Evolutionary conservation across 2,888 invertebrate genomes (phyloP), one percentile per base, ranked within the genome.

Genomic region (Siphlonurus alternatus): DNA sequence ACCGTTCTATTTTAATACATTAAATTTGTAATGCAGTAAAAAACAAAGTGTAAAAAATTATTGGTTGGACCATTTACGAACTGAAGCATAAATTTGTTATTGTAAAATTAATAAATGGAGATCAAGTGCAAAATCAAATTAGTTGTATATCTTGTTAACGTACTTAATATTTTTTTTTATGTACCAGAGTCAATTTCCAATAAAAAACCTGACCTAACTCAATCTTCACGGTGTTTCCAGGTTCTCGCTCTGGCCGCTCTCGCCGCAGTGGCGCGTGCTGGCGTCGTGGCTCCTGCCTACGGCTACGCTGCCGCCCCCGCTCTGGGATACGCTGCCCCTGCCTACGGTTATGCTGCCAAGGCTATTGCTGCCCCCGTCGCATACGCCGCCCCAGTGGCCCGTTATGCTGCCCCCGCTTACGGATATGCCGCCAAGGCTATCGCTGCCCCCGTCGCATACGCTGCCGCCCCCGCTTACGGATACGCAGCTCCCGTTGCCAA

Each of bases 301-400:
- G 70, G 75, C 2, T 71, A 77, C 67, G 66, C 67, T 65, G 65
- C 65, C 66, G 63, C 62, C 25, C 65, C 59, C 56, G n/a, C 56
- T 19, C 25, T 69, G 54, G 61, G 61, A 1, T 61, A 63, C 23
- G 64, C 65, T 54, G 63, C 66, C 18, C 68, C 69, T 65, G 65
- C 68, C 67, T 51, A 70, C 74, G 22, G 68, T 69, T 51, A 51
- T n/a, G 53, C 53, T 25, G 63, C 65, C 51, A 25, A 59, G 5
- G 61, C 59, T n/a, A 19, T 38, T n/a, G 62, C 64, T 62, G 64
- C 66, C 38, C 65, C 61, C 61, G 61, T 61, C 24, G 61, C 66
- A 3, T 25, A 63, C 61, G 66, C 61, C 56, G 61, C 61, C 38
- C 56, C 64, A n/a, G 63, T 65, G 23, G 63, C 63, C 53, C 61